Base-by-base conservation (phyloP, 2,888 invertebrate genomes). In the Trachelus troglodyta region DNA sequence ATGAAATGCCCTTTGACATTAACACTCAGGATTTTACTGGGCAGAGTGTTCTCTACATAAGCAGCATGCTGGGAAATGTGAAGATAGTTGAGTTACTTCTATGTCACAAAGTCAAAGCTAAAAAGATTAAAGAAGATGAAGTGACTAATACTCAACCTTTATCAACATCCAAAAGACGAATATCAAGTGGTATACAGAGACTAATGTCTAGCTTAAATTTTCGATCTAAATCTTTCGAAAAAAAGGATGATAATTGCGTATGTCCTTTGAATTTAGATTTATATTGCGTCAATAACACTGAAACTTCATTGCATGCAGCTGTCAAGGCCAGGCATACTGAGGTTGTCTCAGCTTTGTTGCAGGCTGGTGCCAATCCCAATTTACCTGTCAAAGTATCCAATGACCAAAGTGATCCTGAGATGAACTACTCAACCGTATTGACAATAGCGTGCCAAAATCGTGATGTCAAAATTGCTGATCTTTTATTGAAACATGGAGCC, bases 11-110 rank as follows among this genome's bases (percentile, higher is more conserved):
- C n/a, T 98, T 98, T 90, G 98, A 99, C 92, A 94, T 98, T 75
- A 99, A 99, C 92, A 95, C 96, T 73, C 94, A 96, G 83, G 98
- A 98, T 92, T 97, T 96, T 4, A 96, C 96, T 37, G 97, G 97
- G 0, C 98, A 98, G 92, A 98, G 96, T 81, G 95, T 98, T 77
- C 93, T 99, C 15, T 98, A 98, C 92, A 95, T 98, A 81, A 97
- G 98, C 15, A 96, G 97, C 90, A 94, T 96, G 79, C 94, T 97
- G 77, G 97, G 97, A 33, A 97, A 97, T 91, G 93, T 94, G 80
- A 94, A 95, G 79, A 94, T 98, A 76, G 95, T 97, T 0, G 96
- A 96, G 81, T 93, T 95, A 12, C 93, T 98, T 81, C 93, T 98
- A 34, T 95, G 94, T 87, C 95, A 95, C 92, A 93, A 94, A 87